Percentiles rank a stretch among this genome's conserved stretches.
Evolutionary conservation across 2,797 vertebrate genomes (phyloP).

Genomic region (Onychomys leucogaster): DNA sequence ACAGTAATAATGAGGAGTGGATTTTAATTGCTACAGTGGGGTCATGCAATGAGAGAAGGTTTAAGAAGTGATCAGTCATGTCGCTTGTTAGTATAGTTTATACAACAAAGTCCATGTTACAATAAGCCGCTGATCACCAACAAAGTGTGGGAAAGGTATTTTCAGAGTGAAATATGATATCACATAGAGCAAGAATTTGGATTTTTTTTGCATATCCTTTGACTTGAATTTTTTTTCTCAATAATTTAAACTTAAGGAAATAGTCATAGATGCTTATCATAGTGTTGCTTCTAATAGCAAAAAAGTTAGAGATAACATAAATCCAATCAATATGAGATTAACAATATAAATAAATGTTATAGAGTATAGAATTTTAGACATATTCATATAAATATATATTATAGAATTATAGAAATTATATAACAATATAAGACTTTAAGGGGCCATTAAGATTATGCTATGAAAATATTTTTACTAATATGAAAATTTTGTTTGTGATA

Average conservation of each 20-base stretch:
- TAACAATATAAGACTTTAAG: neutral
- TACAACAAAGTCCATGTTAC: neutral
- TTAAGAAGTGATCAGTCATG: neutral
- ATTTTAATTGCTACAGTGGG: neutral
- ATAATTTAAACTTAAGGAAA: neutral
- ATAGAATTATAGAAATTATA: neutral
- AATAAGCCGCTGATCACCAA: neutral
- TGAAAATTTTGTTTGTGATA: neutral
- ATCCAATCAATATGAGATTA: neutral
- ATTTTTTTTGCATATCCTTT: neutral
- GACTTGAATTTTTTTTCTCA: neutral
- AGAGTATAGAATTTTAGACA: neutral
- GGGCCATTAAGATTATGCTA: neutral
- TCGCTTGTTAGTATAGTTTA: neutral
- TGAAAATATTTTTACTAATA: neutral
- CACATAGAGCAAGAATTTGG: neutral
- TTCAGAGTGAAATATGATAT: slow-evolving; percentile 1
- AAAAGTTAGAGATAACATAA: neutral
- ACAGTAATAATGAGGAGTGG: neutral
- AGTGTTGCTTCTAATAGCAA: neutral
- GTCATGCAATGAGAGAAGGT: neutral
- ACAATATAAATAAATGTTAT: neutral
- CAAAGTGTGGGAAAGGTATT: neutral
- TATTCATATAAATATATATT: neutral
- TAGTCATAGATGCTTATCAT: neutral